phyloP scores from a whole-genome alignment of 2,797 vertebrate genomes.

The Acrossocheilus wenchowensis region DNA sequence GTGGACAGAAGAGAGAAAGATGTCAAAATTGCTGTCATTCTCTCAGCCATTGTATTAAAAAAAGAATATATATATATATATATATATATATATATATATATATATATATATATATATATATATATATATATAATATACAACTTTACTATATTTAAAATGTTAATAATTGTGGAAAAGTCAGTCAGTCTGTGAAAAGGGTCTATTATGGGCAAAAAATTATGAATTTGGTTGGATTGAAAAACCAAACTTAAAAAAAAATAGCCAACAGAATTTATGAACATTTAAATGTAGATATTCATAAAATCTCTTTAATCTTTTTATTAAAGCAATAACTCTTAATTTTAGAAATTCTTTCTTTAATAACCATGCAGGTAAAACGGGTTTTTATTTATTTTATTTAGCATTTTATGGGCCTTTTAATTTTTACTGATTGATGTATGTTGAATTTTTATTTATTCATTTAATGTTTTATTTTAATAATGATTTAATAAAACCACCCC shows the following conservation, averaged over 20 bases:
- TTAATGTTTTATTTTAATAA: background rate
- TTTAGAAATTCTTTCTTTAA: background rate
- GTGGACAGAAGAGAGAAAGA: background rate
- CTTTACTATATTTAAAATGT: background rate
- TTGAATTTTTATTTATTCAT: background rate
- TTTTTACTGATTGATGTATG: background rate
- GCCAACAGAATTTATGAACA: background rate
- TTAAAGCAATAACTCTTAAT: background rate
- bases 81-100: background rate
- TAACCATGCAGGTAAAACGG: background rate
- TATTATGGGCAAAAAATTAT: background rate
- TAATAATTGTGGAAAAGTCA: background rate
- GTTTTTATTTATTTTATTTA: background rate
- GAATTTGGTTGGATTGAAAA: background rate
- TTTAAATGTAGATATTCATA: background rate
- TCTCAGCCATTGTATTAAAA: background rate
- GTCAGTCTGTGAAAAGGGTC: background rate
- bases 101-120: too few relatives aligned
- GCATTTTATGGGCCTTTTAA: background rate
- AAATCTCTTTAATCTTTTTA: background rate
- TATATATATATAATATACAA: background rate
- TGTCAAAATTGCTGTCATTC: background rate
- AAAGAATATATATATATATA: too few relatives aligned
- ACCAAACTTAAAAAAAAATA: background rate
- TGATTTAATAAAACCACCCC: too few relatives aligned